Base-by-base conservation (phyloP, 1,140 invertebrate genomes). In the Monomorium pharaonis region DNA sequence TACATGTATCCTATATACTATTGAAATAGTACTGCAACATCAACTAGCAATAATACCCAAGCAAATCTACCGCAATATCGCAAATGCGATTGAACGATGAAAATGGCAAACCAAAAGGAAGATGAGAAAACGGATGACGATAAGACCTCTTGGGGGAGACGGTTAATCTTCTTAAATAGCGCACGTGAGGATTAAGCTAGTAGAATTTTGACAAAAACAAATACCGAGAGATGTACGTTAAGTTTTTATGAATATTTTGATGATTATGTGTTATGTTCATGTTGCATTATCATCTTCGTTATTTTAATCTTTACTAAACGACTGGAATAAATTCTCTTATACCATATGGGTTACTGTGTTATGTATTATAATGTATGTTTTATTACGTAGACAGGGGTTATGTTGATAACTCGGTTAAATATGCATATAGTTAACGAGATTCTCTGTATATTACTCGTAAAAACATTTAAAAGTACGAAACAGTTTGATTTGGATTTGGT, bases 121-220 rank as follows among this genome's bases (percentile, higher is more conserved):
- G 42, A 76, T 51, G 54, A 78, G 51, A 72, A 72, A 65, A 58
- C 21, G 37, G 47, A 78, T 72, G 21, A 18, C 56, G n/a, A 74
- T 65, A 42, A 87, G 56, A 49, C 75, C 74, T 58, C 72, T 51
- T 56, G 58, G 76, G 74, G 76, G 88, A 90, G 85, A 90, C 88
- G 89, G 89, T 90, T 83, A 84, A 90, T 90, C 86, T 70, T 87
- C 33, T 87, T 60, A 75, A 58, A 85, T 86, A 62, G 16, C 44
- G 16, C 44, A 84, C 87, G 77, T 74, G 76, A 74, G 86, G 89
- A 90, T 90, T 90, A 90, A 90, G 89, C 86, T 90, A 74, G 70
- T 70, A 81, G 24, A 16, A 37, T 63, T 85, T 70, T 6, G n/a
- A 27, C 60, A 54, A n/a, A 74, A 65, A 56, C 21, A 72, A 70